A percentile compares a stretch with the other conserved stretches of the same genome.
Conservation (phyloP, 2,888 invertebrate species). For the Drosophila paucipuncta region DNA sequence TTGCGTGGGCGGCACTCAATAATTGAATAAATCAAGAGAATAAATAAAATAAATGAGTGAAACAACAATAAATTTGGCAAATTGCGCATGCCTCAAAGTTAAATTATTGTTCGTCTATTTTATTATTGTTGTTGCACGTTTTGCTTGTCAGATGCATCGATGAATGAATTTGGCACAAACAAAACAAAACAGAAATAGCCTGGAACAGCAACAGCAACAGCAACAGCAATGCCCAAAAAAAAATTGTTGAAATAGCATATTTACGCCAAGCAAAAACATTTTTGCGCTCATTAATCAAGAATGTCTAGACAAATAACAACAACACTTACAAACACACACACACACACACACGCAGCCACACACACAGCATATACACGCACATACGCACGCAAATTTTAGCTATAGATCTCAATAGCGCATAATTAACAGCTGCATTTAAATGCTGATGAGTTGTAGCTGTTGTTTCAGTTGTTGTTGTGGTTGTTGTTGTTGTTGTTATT, state of each 20-base stretch:
- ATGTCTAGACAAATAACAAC: constrained; percentile 71
- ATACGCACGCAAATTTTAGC: constrained; percentile 22
- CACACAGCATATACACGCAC: background rate
- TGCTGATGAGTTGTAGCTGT: constrained; percentile 38
- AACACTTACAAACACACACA: constrained; percentile 24
- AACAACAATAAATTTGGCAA: background rate
- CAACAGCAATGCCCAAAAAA: constrained; percentile 23
- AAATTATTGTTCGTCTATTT: constrained; percentile 2
- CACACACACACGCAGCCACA: background rate
- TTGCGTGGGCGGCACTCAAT: constrained; percentile 4
- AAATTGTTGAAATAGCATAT: constrained; percentile 40
- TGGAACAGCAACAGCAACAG: constrained; percentile 38
- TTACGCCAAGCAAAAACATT: constrained; percentile 11
- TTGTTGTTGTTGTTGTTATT: constrained; percentile 31
- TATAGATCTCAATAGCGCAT: constrained; percentile 36
- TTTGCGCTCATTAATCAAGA: constrained; percentile 62
- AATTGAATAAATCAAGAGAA: background rate
- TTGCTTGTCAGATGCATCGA: constrained; percentile 52
- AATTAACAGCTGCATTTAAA: constrained; percentile 46
- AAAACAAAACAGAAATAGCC: constrained; percentile 32
- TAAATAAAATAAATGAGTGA: background rate
- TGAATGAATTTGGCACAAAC: constrained; percentile 56
- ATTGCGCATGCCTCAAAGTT: constrained; percentile 7
- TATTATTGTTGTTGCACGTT: constrained; percentile 44
- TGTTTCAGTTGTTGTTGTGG: constrained; percentile 18